phyloP scores from a whole-genome alignment of 2,888 invertebrate species.

The Venustoraphidia nigricollis region DNA sequence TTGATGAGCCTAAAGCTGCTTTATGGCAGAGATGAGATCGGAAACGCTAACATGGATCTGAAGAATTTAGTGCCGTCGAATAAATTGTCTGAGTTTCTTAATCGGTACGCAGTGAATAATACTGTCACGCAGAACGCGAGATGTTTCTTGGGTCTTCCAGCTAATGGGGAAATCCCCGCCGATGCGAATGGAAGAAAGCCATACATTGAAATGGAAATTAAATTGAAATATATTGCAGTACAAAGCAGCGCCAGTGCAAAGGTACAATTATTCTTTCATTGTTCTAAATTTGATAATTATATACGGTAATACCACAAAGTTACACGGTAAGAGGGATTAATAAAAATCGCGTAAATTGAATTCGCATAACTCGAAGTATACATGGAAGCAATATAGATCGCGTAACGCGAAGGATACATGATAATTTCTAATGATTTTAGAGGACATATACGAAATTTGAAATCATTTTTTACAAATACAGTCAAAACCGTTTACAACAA shows the following conservation, averaged over 20 bases:
- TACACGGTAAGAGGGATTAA: too few relatives aligned
- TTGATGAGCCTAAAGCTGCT: constrained; percentile 30
- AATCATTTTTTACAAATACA: too few relatives aligned
- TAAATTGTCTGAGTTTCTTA: constrained; percentile 25
- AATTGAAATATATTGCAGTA: constrained; percentile 25
- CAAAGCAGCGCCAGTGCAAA: constrained; percentile 7
- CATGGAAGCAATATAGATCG: too few relatives aligned
- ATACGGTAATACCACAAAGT: neutral
- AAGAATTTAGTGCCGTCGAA: constrained; percentile 32
- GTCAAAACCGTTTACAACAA: too few relatives aligned
- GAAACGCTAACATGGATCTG: constrained; percentile 31
- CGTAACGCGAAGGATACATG: too few relatives aligned
- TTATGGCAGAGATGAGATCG: constrained; percentile 26
- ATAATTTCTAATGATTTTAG: too few relatives aligned
- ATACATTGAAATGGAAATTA: constrained; percentile 34
- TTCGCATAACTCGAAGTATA: too few relatives aligned
- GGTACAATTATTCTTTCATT: neutral
- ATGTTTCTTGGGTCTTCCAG: constrained; percentile 27
- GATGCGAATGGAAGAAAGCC: constrained; percentile 21
- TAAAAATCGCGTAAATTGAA: too few relatives aligned
- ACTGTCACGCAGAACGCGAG: constrained; percentile 30
- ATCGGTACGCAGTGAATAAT: constrained; percentile 23
- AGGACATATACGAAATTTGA: too few relatives aligned
- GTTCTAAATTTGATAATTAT: neutral
- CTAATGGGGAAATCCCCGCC: constrained; percentile 13